Percentiles rank a stretch among this genome's conserved stretches.
Conservation (phyloP, 2,888 invertebrate genomes). For the Petrophora chlorosata region DNA sequence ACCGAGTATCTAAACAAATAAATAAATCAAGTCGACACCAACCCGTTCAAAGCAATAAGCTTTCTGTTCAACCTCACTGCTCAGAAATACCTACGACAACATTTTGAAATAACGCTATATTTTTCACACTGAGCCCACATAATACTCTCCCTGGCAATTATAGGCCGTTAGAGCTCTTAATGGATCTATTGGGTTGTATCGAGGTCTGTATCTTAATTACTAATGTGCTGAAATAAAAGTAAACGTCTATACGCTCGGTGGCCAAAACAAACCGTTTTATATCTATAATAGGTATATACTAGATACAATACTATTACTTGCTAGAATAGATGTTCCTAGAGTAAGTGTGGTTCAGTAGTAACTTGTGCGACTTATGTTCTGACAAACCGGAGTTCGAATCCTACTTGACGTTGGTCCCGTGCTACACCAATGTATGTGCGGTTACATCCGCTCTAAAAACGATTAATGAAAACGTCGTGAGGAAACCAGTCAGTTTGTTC, state of each 20-base stretch:
- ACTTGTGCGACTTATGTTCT: no score
- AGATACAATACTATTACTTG: no score
- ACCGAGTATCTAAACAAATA: conserved; percentile 15
- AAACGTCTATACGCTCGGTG: conserved; percentile 13
- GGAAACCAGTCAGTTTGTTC: no score
- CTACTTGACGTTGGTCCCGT: no score
- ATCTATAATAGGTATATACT: neutral
- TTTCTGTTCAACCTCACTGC: conserved; percentile 15
- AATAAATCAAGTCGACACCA: conserved; percentile 32
- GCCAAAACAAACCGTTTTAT: neutral
- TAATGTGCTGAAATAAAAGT: conserved; percentile 54
- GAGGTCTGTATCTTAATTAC: conserved; percentile 70
- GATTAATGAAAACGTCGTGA: no score
- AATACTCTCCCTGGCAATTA: conserved; percentile 60
- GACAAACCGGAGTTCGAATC: no score
- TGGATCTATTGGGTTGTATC: conserved; percentile 59
- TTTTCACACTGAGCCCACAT: conserved; percentile 54
- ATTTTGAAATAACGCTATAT: conserved; percentile 56
- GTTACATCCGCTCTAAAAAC: no score
- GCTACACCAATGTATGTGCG: no score
- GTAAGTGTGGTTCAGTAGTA: no score
- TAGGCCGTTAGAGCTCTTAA: conserved; percentile 63
- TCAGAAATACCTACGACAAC: conserved; percentile 40
- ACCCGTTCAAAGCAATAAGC: conserved; percentile 27
- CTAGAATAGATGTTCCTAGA: no score